These are phyloP conservation scores for Lepus americanus DNA, from an alignment of 2,113 vertebrate species.

Conservation along the genomic window DNA sequence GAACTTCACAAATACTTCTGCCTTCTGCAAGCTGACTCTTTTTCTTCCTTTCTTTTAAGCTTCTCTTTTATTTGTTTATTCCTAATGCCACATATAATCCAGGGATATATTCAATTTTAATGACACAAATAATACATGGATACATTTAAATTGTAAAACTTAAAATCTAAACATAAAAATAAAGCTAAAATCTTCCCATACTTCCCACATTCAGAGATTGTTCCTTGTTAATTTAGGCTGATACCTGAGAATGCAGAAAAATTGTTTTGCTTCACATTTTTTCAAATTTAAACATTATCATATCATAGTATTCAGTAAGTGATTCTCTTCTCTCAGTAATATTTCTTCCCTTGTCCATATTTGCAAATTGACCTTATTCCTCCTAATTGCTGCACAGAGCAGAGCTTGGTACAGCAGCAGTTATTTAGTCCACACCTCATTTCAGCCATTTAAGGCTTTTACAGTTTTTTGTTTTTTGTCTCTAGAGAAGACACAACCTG, in stretches of 20 bases:
- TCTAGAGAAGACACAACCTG: not conserved
- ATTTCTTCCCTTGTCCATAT: not conserved
- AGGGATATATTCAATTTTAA: not conserved
- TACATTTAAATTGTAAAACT: conserved; percentile 14
- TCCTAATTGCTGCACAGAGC: not conserved
- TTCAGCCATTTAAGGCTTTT: not conserved
- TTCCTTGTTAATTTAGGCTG: not conserved
- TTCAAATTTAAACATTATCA: not conserved
- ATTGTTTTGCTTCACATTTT: not conserved
- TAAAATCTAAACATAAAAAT: not conserved
- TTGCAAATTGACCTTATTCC: not conserved
- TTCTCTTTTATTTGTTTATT: too few relatives aligned
- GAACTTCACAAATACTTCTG: not conserved
- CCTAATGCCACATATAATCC: too few relatives aligned
- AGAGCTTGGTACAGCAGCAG: not conserved
- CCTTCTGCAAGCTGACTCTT: not conserved
- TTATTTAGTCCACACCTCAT: not conserved
- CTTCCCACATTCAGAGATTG: not conserved
- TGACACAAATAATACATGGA: not conserved
- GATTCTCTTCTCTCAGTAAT: conserved; percentile 7
- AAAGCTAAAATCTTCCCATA: not conserved
- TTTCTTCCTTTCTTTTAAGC: not conserved
- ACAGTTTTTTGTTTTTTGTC: not conserved
- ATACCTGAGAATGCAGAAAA: not conserved
- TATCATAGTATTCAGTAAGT: not conserved